phyloP scores from a whole-genome alignment of 2,113 vertebrate genomes.

The Peucedramus taeniatus region DNA sequence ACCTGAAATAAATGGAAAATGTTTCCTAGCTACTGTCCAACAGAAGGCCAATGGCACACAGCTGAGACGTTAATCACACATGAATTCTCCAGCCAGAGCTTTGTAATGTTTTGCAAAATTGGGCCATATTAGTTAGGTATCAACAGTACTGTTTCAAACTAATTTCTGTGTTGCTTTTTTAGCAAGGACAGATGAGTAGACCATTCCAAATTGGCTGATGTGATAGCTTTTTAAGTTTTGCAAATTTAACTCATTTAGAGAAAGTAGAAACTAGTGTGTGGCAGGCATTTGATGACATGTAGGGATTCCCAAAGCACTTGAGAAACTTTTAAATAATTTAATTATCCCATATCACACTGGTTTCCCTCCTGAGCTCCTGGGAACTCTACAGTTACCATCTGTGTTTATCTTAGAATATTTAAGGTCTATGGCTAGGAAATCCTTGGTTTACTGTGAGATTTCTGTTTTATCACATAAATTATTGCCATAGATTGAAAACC shows the following conservation, averaged over 20 bases:
- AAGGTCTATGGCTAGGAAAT: background rate
- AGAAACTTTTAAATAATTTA: slow-evolving; percentile 8
- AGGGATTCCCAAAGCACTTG: background rate
- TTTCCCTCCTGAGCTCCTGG: background rate
- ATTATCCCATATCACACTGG: background rate
- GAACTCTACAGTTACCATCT: background rate
- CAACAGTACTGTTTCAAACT: background rate
- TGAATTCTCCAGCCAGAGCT: background rate
- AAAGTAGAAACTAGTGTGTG: background rate
- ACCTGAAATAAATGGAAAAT: background rate
- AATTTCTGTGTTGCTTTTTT: background rate
- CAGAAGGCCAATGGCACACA: background rate
- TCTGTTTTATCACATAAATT: background rate
- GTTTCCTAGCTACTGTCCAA: background rate
- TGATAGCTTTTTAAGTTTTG: background rate
- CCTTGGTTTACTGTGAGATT: background rate
- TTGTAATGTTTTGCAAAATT: background rate
- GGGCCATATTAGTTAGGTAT: background rate
- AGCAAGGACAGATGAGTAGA: background rate
- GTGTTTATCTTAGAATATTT: background rate
- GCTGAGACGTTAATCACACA: background rate
- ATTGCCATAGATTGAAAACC: background rate
- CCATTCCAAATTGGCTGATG: background rate
- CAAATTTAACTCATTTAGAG: background rate
- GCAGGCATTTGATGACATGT: background rate